Conservation (phyloP, 2,797 vertebrate genomes). For the Geotrypetes seraphini region DNA sequence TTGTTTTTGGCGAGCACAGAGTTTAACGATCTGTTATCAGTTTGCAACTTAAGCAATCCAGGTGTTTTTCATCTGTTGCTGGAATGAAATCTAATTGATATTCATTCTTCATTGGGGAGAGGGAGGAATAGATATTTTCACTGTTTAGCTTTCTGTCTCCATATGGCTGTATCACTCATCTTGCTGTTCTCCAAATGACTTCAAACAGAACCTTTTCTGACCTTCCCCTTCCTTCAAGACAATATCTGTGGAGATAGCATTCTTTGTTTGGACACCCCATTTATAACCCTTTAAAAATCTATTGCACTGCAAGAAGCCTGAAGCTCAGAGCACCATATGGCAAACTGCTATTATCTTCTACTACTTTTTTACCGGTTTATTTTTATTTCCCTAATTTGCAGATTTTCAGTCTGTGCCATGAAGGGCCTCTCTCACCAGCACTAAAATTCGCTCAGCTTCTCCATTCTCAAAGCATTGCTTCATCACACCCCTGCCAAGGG, state of each 20-base stretch:
- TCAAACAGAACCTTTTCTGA: constrained; percentile 1
- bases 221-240: constrained; percentile 13
- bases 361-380: no score
- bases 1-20: constrained; percentile 8
- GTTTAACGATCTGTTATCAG: constrained; percentile 8
- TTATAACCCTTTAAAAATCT: constrained; percentile 7
- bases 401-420: no score
- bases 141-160: constrained; percentile 10
- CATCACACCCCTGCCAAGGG: no score
- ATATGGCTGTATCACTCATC: background rate
- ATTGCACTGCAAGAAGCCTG: no score
- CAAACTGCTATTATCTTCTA: no score
- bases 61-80: constrained; percentile 18
- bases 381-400: no score
- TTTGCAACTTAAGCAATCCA: constrained; percentile 11
- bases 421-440: no score
- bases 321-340: no score
- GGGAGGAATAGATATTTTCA: constrained; percentile 9
- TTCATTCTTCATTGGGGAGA: constrained; percentile 18
- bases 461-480: no score
- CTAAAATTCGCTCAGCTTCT: no score
- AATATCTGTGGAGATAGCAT: constrained; percentile 2
- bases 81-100: constrained; percentile 19
- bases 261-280: constrained; percentile 25
- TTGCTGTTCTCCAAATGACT: constrained; percentile 14